Conservation (phyloP, 2,113 vertebrate species). For the Semnornis frantzii region DNA sequence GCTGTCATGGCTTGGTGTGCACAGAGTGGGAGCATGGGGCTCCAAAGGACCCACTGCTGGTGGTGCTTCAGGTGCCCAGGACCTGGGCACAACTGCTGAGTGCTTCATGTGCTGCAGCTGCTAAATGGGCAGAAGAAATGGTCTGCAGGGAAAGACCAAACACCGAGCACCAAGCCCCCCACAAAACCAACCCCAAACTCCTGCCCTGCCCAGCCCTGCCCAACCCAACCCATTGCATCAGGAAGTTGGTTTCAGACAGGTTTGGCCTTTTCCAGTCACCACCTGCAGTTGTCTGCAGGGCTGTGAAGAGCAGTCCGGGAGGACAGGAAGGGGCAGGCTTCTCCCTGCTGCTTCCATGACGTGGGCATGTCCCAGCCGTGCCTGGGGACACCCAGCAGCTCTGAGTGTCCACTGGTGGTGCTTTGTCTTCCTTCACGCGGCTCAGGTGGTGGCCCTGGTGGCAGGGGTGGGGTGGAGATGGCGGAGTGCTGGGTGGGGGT, state of each 20-base stretch:
- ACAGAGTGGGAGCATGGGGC: too few relatives aligned
- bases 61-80: not conserved
- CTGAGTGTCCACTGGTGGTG: conserved; percentile 60
- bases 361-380: not conserved
- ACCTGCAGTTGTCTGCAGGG: conserved; percentile 48
- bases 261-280: conserved; percentile 55
- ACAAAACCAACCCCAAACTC: not conserved
- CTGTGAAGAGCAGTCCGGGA: not conserved
- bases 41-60: not conserved
- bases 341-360: conserved; percentile 61
- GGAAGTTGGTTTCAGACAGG: conserved; percentile 62
- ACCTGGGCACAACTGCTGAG: conserved; percentile 54
- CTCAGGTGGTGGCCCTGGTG: conserved; percentile 41
- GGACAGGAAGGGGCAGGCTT: conserved; percentile 47
- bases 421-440: conserved; percentile 66
- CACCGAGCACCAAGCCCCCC: too few relatives aligned
- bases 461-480: too few relatives aligned
- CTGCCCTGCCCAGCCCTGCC: too few relatives aligned
- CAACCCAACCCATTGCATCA: conserved; percentile 1
- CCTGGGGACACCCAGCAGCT: conserved; percentile 30
- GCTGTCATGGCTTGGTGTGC: too few relatives aligned
- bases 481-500: not conserved
- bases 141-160: not conserved
- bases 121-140: not conserved
- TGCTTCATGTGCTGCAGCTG: conserved; percentile 43